phyloP scores from a whole-genome alignment of 2,113 vertebrate species.

The Rattus norvegicus region GRCr8 NC_086019.1:168636001-168636500 shows the following conservation, averaged over 20 bases:
- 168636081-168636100: constrained; percentile 61
- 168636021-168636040: constrained; percentile 52
- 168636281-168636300: not conserved
- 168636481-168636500: not conserved
- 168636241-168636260: not conserved
- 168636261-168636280: not conserved
- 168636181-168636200: not conserved
- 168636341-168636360: not conserved
- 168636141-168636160: not conserved
- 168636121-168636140: constrained; percentile 24
- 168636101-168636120: constrained; percentile 23
- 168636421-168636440: not conserved
- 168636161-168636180: not conserved
- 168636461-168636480: not conserved
- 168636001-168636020: constrained; percentile 70
- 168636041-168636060: constrained; percentile 72
- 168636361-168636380: not conserved
- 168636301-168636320: not conserved
- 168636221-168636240: too few species aligned
- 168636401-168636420: not conserved
- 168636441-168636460: not conserved
- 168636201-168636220: not conserved
- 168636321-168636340: not conserved
- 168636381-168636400: not conserved
- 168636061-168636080: constrained; percentile 33